Evolutionary conservation across 2,888 invertebrate genomes (phyloP), one percentile per base, ranked within the genome.

Genomic region (Eupithecia dodoneata): DNA sequence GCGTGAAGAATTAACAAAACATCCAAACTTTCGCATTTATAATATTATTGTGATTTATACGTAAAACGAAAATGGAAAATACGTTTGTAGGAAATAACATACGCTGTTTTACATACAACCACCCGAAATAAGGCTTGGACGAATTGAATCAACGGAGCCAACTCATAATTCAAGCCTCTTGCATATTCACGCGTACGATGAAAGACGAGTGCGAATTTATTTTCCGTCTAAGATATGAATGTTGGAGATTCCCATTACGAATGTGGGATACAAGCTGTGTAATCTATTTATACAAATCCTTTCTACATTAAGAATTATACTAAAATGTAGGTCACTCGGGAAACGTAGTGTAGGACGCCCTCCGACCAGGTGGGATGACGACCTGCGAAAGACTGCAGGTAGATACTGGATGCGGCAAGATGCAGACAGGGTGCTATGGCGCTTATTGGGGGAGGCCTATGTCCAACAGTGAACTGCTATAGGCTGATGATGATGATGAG

Each of bases 121-220:
- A 67, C 7, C 66, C 66, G 3, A 69, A 45, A n/a, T 44, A 45
- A 45, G 45, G 69, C 69, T 42, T n/a, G 18, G 18, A 69, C 44
- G 69, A 45, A 69, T 45, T 69, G 69, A 69, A 69, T 69, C 15
- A 52, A 52, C 15, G 65, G 49, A 72, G 52, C 44, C 18, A 72
- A 78, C 78, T 71, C 78, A 63, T 79, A 77, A 78, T 80, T 74
- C 75, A 75, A 75, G 42, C 44, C 63, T 75, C 45, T 79, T 78
- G 79, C 79, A 81, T 81, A 79, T 79, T 80, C 78, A 76, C 69
- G 67, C 75, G 72, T 71, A 71, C 70, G 75, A 76, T 79, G 76
- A 77, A 77, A 75, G 72, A 72, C 15, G 73, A 75, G 76, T 67
- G 69, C 13, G 74, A 69, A 76, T 66, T 74, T 74, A 70, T 72